phyloP scores from a whole-genome alignment of 2,797 vertebrate species.

The Propithecus perrieri region DNA sequence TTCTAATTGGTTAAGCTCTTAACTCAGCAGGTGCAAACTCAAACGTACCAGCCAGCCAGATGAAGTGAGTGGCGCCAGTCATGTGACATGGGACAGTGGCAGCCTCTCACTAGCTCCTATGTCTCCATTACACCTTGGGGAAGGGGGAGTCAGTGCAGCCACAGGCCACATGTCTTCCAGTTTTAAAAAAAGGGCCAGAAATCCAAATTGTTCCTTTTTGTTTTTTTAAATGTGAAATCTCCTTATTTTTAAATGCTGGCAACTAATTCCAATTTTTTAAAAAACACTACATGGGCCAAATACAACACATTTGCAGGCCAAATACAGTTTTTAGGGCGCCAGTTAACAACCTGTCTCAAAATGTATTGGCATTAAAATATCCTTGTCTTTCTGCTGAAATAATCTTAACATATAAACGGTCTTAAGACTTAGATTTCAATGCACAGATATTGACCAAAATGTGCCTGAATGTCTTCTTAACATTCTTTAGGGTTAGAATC shows the following conservation, averaged over 20 bases:
- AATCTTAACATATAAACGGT: slow-evolving; percentile 37
- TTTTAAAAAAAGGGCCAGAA: not conserved
- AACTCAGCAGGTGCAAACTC: not conserved
- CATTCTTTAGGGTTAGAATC: not conserved
- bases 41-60: not conserved
- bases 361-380: not conserved
- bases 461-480: not conserved
- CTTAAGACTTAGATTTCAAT: slow-evolving; percentile 19
- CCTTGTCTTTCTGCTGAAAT: slow-evolving; percentile 30
- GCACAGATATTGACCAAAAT: slow-evolving; percentile 8
- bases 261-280: slow-evolving; percentile 32
- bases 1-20: not conserved
- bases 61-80: not conserved
- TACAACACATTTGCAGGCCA: slow-evolving; percentile 53
- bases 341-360: slow-evolving; percentile 65
- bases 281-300: slow-evolving; percentile 43
- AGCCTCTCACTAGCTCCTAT: fast-evolving
- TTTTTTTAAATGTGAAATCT: not conserved
- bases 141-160: fast-evolving
- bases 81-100: fast-evolving
- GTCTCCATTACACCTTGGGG: not conserved
- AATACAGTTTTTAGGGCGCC: slow-evolving; percentile 47
- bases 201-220: not conserved
- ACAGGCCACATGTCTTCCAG: not conserved
- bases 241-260: slow-evolving; percentile 64